Conservation (phyloP, 1,140 invertebrate species). For the Lucilia cuprina region DNA sequence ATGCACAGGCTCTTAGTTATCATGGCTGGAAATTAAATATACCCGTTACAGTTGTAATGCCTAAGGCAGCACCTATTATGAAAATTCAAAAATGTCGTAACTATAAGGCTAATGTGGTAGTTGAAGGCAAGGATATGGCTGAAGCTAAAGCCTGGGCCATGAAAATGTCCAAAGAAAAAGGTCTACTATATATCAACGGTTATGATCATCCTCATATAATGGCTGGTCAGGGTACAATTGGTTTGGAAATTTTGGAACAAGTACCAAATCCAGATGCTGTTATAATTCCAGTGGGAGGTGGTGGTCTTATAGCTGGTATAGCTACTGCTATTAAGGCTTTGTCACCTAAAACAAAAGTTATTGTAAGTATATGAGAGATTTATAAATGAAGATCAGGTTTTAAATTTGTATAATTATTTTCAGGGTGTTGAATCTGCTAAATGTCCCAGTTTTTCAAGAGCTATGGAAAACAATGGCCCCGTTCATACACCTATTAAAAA, state of each 20-base stretch:
- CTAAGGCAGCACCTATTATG: slow-evolving; percentile 89
- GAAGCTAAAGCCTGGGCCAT: slow-evolving; percentile 85
- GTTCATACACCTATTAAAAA: slow-evolving; percentile 73
- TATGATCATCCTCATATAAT: slow-evolving; percentile 94
- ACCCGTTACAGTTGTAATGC: slow-evolving; percentile 93
- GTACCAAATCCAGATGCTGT: slow-evolving; percentile 78
- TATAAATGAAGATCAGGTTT: slow-evolving; percentile 71
- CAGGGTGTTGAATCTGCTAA: slow-evolving; percentile 92
- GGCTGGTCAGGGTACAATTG: slow-evolving; percentile 92
- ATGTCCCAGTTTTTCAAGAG: slow-evolving; percentile 82
- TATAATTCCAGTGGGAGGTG: slow-evolving; percentile 88
- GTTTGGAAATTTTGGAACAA: slow-evolving; percentile 89
- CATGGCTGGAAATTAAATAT: slow-evolving; percentile 83
- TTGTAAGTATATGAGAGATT: slow-evolving; percentile 64
- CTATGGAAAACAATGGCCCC: slow-evolving; percentile 76
- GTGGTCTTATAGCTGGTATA: slow-evolving; percentile 86
- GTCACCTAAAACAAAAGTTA: slow-evolving; percentile 78
- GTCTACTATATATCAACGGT: slow-evolving; percentile 77
- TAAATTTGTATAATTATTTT: slow-evolving; percentile 52
- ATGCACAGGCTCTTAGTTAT: slow-evolving; percentile 87
- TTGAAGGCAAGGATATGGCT: slow-evolving; percentile 84
- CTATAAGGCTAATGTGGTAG: slow-evolving; percentile 84
- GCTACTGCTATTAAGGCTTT: slow-evolving; percentile 87
- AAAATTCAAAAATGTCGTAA: slow-evolving; percentile 87
- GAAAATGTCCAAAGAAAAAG: slow-evolving; percentile 73